Evolutionary conservation across 2,113 vertebrate genomes (phyloP), one percentile per base, ranked within the genome.

Genomic region (Zootoca vivipara): DNA sequence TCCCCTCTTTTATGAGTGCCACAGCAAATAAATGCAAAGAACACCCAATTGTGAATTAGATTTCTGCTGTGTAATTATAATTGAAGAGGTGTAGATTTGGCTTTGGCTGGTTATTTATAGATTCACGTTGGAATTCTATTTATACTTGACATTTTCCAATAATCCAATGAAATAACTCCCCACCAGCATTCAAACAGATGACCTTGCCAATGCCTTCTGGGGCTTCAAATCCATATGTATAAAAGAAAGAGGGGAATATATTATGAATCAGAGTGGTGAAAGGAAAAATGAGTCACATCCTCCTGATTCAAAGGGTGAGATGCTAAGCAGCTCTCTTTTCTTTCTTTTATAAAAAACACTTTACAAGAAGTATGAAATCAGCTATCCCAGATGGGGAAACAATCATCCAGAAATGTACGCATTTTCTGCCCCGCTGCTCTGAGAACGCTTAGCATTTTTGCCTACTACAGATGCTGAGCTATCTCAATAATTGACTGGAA

Each of bases 21-120:
- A n/a, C 24, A 30, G 33, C 16, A 26, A 69, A 12, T 33, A 73
- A 38, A 18, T 38, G 28, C 35, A 35, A 65, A 82, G 5, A 82
- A n/a, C 28, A 56, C 67, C 22, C 83, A 88, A 30, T 84, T 85
- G 85, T 83, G 82, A 69, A 69, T 79, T 82, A 84, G 22, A 35
- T 82, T 82, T 85, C 91, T 93, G 91, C 91, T 91, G 75, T 0
- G 24, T 75, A 69, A 92, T 78, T 77, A 82, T 81, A 89, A 91
- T 87, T 8, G 80, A 87, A 79, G 26, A 78, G 73, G 40, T 69
- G 79, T n/a, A 85, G 82, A 20, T 91, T 35, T 52, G 18, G 73
- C 81, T 86, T 91, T 94, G 74, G 88, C 7, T 74, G 72, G 74
- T 92, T 78, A 40, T 85, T 92, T 78, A 69, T 1, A 3, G 46